Base-by-base conservation (phyloP, 2,888 invertebrate genomes). In the Psylliodes chrysocephalus region DNA sequence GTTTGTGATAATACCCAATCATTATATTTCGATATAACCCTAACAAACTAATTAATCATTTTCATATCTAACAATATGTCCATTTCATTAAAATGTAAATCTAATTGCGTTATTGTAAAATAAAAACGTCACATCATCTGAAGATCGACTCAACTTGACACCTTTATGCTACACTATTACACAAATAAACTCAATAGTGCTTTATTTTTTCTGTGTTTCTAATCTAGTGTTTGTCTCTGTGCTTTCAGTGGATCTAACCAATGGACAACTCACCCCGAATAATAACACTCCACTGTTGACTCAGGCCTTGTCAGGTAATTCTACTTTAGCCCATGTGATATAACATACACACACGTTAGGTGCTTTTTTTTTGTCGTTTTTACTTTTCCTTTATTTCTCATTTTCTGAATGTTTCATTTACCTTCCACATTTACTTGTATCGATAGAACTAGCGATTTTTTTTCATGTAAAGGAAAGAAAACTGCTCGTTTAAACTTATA, bases 241-340 rank as follows among this genome's bases (percentile, higher is more conserved):
- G 78, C 80, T 83, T 83, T 78, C 82, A 94, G 94, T 95, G 90
- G 95, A 95, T 89, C 90, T 95, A 87, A 92, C 93, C 88, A 95
- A 95, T 86, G 95, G 95, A 85, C 95, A 95, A 88, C 90, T 95
- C 85, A 95, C 95, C 84, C 94, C 94, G 85, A 95, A 95, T 90
- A 94, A 94, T 90, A 95, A 94, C 87, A 94, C 94, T 84, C 94
- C 95, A 83, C 89, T 95, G 86, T 91, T 95, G 86, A 95, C 95
- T 86, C 95, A 95, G 88, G 94, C 94, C 83, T 90, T 95, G 86
- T 95, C 95, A 93, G 95, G 95, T 95, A 91, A 87, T 88, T 79
- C 35, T 57, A 22, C 44, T 56, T 65, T 64, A 61, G 51, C 56
- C 44, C 51, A 55, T 42, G 54, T 61, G 33, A 28, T 61, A 54